Evolutionary conservation across 35 echinoderm and acorn worm species (phyloP).

Genomic region (Hemicentrotus pulcherrimus): DNA sequence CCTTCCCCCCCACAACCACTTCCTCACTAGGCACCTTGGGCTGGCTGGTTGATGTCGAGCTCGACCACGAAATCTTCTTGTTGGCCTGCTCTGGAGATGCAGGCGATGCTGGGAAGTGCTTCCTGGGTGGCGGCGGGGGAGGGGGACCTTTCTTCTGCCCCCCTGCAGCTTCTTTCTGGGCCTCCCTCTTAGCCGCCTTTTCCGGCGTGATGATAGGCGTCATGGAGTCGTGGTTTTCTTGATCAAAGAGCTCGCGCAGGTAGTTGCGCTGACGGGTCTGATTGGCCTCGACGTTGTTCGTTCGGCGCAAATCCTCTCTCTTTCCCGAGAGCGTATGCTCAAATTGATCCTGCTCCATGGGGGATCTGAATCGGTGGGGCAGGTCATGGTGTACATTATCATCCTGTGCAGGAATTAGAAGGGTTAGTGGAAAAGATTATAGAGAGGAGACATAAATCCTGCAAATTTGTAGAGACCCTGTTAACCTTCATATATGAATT

Average conservation of each 20-base stretch:
- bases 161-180: constrained; percentile 41
- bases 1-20: constrained; percentile 1
- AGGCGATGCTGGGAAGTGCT: constrained; percentile 58
- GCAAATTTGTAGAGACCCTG: neutral
- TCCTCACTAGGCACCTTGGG: constrained; percentile 43
- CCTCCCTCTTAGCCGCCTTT: constrained; percentile 67
- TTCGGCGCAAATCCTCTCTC: constrained; percentile 60
- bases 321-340: constrained; percentile 58
- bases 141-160: constrained; percentile 68
- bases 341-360: constrained; percentile 65
- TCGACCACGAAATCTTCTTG: neutral
- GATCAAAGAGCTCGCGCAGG: constrained; percentile 68
- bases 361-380: constrained; percentile 58
- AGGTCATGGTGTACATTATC: neutral
- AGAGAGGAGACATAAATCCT: neutral
- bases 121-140: constrained; percentile 82
- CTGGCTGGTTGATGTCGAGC: neutral
- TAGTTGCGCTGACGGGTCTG: constrained; percentile 36
- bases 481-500: neutral
- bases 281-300: constrained; percentile 58
- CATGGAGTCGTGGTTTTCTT: constrained; percentile 82
- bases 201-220: constrained; percentile 91
- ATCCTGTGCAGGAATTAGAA: neutral
- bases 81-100: neutral
- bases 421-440: constrained; percentile 8